phyloP scores from a whole-genome alignment of 2,888 invertebrate species.

The Deladenus siricidicola region DNA sequence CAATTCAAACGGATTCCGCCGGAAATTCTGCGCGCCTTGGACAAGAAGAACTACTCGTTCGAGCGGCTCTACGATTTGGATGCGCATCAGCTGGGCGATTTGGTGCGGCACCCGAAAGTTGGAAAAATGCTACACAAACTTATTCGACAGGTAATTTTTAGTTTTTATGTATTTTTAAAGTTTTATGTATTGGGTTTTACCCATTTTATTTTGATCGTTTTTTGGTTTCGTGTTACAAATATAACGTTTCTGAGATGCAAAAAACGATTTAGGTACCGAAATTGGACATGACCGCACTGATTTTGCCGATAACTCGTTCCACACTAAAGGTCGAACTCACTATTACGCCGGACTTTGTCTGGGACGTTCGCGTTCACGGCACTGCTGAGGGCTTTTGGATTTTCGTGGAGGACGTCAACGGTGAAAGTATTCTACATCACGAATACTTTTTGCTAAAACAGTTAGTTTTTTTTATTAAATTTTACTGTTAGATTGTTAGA shows the following conservation, averaged over 20 bases:
- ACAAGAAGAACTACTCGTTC: constrained; percentile 72
- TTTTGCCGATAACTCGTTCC: constrained; percentile 83
- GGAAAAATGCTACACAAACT: constrained; percentile 91
- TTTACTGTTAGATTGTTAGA: background rate
- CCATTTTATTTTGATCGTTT: background rate
- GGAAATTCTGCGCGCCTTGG: constrained; percentile 80
- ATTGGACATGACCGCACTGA: constrained; percentile 86
- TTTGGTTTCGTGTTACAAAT: background rate
- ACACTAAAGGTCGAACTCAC: constrained; percentile 89
- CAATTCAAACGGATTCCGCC: constrained; percentile 93
- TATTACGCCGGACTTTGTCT: constrained; percentile 95
- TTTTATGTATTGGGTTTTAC: background rate
- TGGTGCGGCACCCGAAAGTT: constrained; percentile 79
- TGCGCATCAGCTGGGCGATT: constrained; percentile 87
- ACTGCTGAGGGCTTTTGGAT: constrained; percentile 62
- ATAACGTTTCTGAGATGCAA: too few species aligned
- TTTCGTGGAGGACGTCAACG: constrained; percentile 62
- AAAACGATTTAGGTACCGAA: constrained; percentile 78
- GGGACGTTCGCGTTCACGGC: constrained; percentile 81
- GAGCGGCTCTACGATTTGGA: constrained; percentile 79
- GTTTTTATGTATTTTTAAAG: background rate
- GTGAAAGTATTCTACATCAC: constrained; percentile 74
- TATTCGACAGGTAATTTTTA: constrained; percentile 68
- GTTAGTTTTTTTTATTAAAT: constrained; percentile 35
- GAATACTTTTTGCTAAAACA: constrained; percentile 84